A percentile compares a stretch with the other conserved stretches of the same genome.
Conservation (phyloP, 2,888 invertebrate species). For the Unio delphinus region DNA sequence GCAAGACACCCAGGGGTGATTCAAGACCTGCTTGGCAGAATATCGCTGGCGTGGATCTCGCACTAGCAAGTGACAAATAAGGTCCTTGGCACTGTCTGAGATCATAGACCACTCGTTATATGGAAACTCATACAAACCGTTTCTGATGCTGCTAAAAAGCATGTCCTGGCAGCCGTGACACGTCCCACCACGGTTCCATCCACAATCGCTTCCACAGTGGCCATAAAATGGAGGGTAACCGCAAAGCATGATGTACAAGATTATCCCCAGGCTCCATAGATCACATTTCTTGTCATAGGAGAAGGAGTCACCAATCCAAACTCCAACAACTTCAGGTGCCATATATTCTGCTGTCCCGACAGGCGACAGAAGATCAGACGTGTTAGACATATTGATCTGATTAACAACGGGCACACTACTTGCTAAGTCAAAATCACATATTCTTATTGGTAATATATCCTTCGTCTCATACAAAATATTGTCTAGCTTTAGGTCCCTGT, state of each 20-base stretch:
- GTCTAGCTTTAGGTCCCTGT: slow-evolving; percentile 97
- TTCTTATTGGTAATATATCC: slow-evolving; percentile 89
- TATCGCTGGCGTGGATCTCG: no score
- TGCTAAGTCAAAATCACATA: slow-evolving; percentile 98
- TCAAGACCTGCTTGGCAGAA: no score
- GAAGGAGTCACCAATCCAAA: no score
- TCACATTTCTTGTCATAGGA: no score
- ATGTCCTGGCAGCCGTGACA: slow-evolving; percentile 86
- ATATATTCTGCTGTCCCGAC: no score
- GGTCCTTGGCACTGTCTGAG: slow-evolving; percentile 73
- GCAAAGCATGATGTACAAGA: slow-evolving; percentile 91
- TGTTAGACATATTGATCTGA: slow-evolving; percentile 72
- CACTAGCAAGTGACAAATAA: no score
- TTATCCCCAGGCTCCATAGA: slow-evolving; percentile 88
- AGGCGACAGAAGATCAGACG: no score
- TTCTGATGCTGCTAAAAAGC: slow-evolving; percentile 92
- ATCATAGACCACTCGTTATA: slow-evolving; percentile 91
- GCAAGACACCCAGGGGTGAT: background rate
- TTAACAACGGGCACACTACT: slow-evolving; percentile 81
- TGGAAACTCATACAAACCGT: slow-evolving; percentile 82
- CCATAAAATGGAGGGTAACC: slow-evolving; percentile 99
- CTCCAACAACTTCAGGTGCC: no score
- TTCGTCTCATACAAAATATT: slow-evolving; percentile 95
- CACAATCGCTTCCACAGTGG: slow-evolving; percentile 93
- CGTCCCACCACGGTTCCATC: slow-evolving; percentile 95